A percentile compares a stretch with the other conserved stretches of the same genome.
phyloP scores from a whole-genome alignment of 2,888 invertebrate genomes.

The Nasonovia ribisnigri region DNA sequence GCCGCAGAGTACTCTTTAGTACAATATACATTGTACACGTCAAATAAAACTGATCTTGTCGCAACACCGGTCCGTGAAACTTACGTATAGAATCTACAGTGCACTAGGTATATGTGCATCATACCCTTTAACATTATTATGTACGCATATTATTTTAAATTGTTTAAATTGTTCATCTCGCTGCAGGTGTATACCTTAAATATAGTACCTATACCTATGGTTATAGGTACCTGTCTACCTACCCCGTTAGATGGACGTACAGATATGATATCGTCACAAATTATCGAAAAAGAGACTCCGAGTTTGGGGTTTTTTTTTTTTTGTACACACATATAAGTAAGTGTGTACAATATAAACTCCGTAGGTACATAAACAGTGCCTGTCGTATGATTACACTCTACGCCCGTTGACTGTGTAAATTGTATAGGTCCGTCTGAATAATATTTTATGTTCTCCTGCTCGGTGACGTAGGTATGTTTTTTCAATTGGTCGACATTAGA shows the following conservation, averaged over 20 bases:
- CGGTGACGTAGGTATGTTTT: not conserved
- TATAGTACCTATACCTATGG: not conserved
- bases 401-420: not conserved
- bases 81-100: not conserved
- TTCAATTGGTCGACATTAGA: constrained; percentile 1
- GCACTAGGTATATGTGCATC: not conserved
- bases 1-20: not conserved
- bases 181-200: not conserved
- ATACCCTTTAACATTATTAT: not conserved
- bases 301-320: not conserved
- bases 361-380: not conserved
- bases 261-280: constrained; percentile 19
- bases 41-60: not conserved
- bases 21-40: not conserved
- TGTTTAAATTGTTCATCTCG: not conserved
- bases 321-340: not conserved
- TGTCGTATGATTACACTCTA: not conserved
- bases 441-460: not conserved
- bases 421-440: not conserved
- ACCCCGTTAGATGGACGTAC: not conserved
- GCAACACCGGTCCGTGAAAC: not conserved
- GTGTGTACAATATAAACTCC: not conserved
- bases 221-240: not conserved
- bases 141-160: not conserved
- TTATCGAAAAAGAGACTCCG: not conserved